Conservation (phyloP, 2,113 vertebrate genomes). For the Mormyrus lacerda region DNA sequence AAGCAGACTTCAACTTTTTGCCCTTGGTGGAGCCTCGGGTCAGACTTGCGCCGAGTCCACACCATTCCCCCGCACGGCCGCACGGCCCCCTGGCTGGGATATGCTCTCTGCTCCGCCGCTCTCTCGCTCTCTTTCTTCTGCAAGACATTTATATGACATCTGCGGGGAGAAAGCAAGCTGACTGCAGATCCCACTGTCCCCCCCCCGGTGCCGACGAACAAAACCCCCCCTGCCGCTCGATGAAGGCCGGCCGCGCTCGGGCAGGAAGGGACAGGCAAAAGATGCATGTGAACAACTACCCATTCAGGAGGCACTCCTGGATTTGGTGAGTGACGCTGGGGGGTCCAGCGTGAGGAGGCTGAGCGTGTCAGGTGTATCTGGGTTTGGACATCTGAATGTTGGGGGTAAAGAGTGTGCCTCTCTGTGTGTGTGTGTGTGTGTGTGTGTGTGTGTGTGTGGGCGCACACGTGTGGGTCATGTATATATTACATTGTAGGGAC, state of each 20-base stretch:
- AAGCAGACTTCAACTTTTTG: neutral
- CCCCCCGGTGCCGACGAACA: slow-evolving; percentile 20
- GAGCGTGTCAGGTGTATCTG: neutral
- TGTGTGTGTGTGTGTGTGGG: neutral
- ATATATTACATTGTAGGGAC: neutral
- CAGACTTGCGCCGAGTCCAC: neutral
- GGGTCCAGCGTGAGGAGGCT: neutral
- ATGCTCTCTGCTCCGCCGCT: neutral
- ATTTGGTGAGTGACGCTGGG: slow-evolving; percentile 80
- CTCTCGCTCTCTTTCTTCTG: neutral
- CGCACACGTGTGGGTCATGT: neutral
- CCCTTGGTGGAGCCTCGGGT: neutral
- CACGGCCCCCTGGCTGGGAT: neutral
- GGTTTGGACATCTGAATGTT: neutral
- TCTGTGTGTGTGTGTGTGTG: neutral
- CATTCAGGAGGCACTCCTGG: slow-evolving; percentile 96
- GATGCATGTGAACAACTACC: slow-evolving; percentile 91
- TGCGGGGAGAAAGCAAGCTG: slow-evolving; percentile 4
- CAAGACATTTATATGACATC: neutral
- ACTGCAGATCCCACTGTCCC: neutral
- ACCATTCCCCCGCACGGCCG: neutral
- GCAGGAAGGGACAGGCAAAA: slow-evolving; percentile 71
- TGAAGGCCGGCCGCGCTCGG: slow-evolving; percentile 65
- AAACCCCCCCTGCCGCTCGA: slow-evolving; percentile 33
- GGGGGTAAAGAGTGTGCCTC: neutral